A percentile compares a stretch with the other conserved stretches of the same genome.
Evolutionary conservation across 1,140 invertebrate species (phyloP).

Genomic region (Tetranychus urticae): DNA sequence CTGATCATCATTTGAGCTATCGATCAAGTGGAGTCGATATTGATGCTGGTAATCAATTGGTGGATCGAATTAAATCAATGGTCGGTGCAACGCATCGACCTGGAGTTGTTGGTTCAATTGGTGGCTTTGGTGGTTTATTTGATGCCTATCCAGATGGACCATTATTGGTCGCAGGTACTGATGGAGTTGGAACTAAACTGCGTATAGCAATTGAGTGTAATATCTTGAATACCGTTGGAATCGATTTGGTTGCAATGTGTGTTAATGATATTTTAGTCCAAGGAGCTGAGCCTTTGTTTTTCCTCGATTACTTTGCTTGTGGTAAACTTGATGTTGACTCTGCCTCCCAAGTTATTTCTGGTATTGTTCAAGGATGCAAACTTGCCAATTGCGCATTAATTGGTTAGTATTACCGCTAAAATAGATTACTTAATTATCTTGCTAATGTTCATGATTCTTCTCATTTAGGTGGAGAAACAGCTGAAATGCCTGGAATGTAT

Average conservation of each 20-base stretch:
- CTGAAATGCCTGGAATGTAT: constrained; percentile 91
- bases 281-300: constrained; percentile 81
- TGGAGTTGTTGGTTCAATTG: constrained; percentile 54
- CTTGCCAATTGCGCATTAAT: constrained; percentile 64
- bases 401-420: constrained; percentile 26
- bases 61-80: constrained; percentile 53
- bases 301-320: constrained; percentile 88
- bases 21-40: constrained; percentile 80
- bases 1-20: constrained; percentile 41
- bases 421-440: background rate
- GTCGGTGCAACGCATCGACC: constrained; percentile 22
- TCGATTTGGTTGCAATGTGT: constrained; percentile 92
- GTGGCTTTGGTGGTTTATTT: constrained; percentile 81
- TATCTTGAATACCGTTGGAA: constrained; percentile 61
- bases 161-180: constrained; percentile 72
- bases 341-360: constrained; percentile 49
- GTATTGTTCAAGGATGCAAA: constrained; percentile 63
- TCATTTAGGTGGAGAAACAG: constrained; percentile 61
- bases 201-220: constrained; percentile 35
- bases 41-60: constrained; percentile 57
- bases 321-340: constrained; percentile 49
- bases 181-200: constrained; percentile 88
- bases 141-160: constrained; percentile 52
- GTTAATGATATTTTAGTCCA: constrained; percentile 87
- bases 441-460: background rate